Evolutionary conservation across 2,113 vertebrate species (phyloP), one percentile per base, ranked within the genome.

Genomic region (Urocynchramus pylzowi): DNA sequence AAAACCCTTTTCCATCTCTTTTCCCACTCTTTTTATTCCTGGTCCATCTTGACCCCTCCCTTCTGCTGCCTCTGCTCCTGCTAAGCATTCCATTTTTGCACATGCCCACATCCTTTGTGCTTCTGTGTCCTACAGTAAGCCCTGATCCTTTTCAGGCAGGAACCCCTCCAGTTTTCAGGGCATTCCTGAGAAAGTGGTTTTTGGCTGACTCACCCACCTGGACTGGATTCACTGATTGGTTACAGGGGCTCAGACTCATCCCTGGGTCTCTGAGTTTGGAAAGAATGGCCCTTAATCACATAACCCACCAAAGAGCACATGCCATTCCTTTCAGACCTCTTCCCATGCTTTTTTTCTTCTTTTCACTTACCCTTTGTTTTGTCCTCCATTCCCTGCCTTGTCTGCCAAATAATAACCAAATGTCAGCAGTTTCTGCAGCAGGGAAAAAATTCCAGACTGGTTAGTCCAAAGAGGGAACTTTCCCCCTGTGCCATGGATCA

Each of bases 391-490:
- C 61, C 49, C 28, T 89, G 39, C 39, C 15, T 91, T 47, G 19
- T 56, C 82, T 87, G 79, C 31, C 70, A 83, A 83, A 73, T 53
- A 85, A 83, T 56, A 68, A 91, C 52, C 31, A 69, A 82, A 82
- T 83, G 50, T 78, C 78, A 90, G 53, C 35, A 60, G 17, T 65
- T 93, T 64, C 61, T 85, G 37, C 37, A 49, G 39, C 9, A 84
- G 24, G 24, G 24, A 52, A 23, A 41, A 81, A 28, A 6, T 85
- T 87, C 64, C 31, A 31, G 27, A 4, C 23, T 21, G 13, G 50
- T 65, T 45, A 59, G 6, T 30, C 21, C 28, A 24, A 5, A 57
- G 4, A 61, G 20, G 30, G 37, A 73, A 63, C 42, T 54, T 92
- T 70, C 22, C 14, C 8, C 18, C 26, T 24, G 2, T 73, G 45